Base-by-base conservation (phyloP, 2,888 invertebrate species). In the Zaprionus lineosus region DNA sequence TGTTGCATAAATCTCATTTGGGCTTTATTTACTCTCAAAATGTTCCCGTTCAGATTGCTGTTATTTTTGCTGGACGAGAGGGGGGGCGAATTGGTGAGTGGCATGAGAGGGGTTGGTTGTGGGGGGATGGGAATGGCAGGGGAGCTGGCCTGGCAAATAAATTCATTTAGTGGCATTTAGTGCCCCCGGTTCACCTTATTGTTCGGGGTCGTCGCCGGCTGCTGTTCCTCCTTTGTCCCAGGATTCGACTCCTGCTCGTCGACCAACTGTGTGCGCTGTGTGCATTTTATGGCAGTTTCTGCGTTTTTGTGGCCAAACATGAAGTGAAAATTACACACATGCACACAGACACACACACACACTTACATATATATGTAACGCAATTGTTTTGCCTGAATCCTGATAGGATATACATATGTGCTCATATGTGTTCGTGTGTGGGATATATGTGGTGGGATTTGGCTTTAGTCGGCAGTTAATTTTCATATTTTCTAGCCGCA, bases 81-180 rank as follows among this genome's bases (percentile, higher is more conserved):
- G 9, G 12, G 11, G 9, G 12, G 9, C n/a, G n/a, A n/a, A n/a
- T n/a, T n/a, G n/a, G n/a, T n/a, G n/a, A n/a, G n/a, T n/a, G n/a
- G 33, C 3, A 14, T 33, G 33, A 2, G 33, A 2, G 8, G 14
- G 15, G 2, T 8, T 48, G 5, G 8, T 26, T 37, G n/a, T n/a
- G n/a, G n/a, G n/a, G n/a, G n/a, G n/a, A n/a, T n/a, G n/a, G n/a
- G n/a, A n/a, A n/a, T n/a, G n/a, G n/a, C n/a, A n/a, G n/a, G n/a
- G n/a, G n/a, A n/a, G 36, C 37, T 53, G 56, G 51, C 43, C 53
- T 64, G 70, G 82, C 65, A 82, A 84, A 84, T 84, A 84, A 84
- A 84, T 86, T 84, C 84, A 84, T 84, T 84, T 86, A 86, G 86
- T 82, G 86, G 86, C 86, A 76, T 84, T 84, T 86, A 84, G 86